Evolutionary conservation across 1,140 invertebrate genomes (phyloP).

Genomic region (Littorina saxatilis): DNA sequence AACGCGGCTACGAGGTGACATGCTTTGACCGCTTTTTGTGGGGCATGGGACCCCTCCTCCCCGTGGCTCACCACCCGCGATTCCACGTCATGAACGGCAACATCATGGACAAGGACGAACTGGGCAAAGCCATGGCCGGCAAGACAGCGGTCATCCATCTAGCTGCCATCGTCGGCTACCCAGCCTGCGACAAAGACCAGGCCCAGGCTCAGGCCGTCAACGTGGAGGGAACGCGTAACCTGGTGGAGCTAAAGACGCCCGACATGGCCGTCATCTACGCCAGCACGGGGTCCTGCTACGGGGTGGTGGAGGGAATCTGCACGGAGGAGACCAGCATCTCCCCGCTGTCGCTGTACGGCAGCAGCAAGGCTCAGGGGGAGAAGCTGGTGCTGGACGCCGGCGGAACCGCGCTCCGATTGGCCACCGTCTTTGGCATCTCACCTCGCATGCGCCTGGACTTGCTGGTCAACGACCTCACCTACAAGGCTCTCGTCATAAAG

Average conservation of each 20-base stretch:
- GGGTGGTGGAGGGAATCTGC: conserved; percentile 64
- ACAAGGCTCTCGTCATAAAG: conserved; percentile 64
- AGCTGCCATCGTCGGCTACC: conserved; percentile 70
- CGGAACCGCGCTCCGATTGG: conserved; percentile 63
- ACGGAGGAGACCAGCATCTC: conserved; percentile 66
- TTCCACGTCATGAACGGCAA: conserved; percentile 61
- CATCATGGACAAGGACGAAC: conserved; percentile 53
- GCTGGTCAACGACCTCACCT: conserved; percentile 67
- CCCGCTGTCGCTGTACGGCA: conserved; percentile 65
- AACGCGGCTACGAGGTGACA: conserved; percentile 65
- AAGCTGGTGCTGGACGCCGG: conserved; percentile 55
- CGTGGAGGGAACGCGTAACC: conserved; percentile 60
- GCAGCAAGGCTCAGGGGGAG: conserved; percentile 65
- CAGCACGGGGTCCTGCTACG: conserved; percentile 70
- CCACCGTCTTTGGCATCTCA: conserved; percentile 69
- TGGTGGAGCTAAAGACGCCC: conserved; percentile 55
- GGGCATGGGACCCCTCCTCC: conserved; percentile 59
- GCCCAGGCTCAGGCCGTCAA: conserved; percentile 59
- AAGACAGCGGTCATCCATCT: conserved; percentile 64
- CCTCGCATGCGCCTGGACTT: conserved; percentile 66
- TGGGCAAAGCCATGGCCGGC: conserved; percentile 53
- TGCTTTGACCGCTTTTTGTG: conserved; percentile 65
- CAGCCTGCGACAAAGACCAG: conserved; percentile 67
- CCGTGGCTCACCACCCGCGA: conserved; percentile 53
- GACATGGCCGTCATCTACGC: conserved; percentile 66